Evolutionary conservation across 2,888 invertebrate genomes (phyloP), one percentile per base, ranked within the genome.

Genomic region (Rhopalosiphum nymphaeae): DNA sequence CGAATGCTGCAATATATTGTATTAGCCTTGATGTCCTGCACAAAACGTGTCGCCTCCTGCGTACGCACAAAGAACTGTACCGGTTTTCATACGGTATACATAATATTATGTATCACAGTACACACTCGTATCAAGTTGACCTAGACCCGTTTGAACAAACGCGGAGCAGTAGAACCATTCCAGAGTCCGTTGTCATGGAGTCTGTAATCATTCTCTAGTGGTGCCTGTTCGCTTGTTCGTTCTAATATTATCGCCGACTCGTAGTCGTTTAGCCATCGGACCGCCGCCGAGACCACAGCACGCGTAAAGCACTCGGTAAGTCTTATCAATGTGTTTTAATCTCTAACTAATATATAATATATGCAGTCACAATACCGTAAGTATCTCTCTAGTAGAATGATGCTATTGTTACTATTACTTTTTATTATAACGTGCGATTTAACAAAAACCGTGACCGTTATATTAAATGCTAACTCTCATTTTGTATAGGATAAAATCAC

Each of bases 71-170:
- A 36, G 78, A 78, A 78, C 36, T 78, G 67, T 91, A 91, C 91
- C 91, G 91, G 91, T 91, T 91, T n/a, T 91, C 11, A 25, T 42
- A 5, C 26, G 3, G 46, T 36, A 10, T n/a, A 46, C 46, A 36
- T 49, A 29, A 13, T 86, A 86, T 16, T 42, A 56, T 88, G 56
- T 53, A 26, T 36, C n/a, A 46, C 26, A 42, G 25, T n/a, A 57
- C 42, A 42, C 42, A 67, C 49, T 49, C 10, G 21, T 42, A 88
- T n/a, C 89, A 84, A n/a, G 93, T 78, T 53, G 93, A 89, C 93
- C 93, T 93, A 93, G 93, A 93, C 93, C 89, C 89, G 78, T 89
- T 89, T 93, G 78, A 42, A 10, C n/a, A 56, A 44, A 42, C 67
- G 1, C 56, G 56, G 13, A 2, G 44, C 21, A n/a, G 85, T n/a